A percentile compares a stretch with the other conserved stretches of the same genome.
These are phyloP conservation scores for Axea sp. DNA, from an alignment of 2,888 invertebrate genomes.

Conservation along the genomic window DNA sequence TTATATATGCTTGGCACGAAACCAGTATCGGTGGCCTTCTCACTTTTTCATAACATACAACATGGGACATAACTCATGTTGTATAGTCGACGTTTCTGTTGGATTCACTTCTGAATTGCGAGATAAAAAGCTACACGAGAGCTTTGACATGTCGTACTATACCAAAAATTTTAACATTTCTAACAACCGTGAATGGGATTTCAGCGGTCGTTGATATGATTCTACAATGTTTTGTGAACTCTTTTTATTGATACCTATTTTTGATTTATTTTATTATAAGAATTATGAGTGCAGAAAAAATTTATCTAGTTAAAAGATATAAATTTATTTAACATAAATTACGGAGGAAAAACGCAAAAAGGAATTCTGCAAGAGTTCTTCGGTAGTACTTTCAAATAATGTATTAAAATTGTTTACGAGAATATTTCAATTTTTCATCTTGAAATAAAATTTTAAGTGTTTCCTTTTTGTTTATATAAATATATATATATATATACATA, in stretches of 20 bases:
- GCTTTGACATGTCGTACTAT: conserved; percentile 39
- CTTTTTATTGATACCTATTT: conserved; percentile 4
- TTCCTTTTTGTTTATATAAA: no score
- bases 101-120: conserved; percentile 54
- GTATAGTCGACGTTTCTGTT: conserved; percentile 57
- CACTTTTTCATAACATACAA: conserved; percentile 56
- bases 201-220: conserved; percentile 4
- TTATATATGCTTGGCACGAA: conserved; percentile 55
- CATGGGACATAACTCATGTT: conserved; percentile 57
- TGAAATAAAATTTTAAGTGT: no score
- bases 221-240: conserved; percentile 12
- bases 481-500: no score
- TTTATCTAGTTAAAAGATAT: no score
- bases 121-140: conserved; percentile 56
- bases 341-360: no score
- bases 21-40: conserved; percentile 49
- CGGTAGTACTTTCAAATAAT: no score
- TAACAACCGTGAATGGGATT: conserved; percentile 8
- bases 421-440: no score
- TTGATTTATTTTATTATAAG: conserved; percentile 11
- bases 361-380: no score
- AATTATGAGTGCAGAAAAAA: no score
- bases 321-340: no score
- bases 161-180: conserved; percentile 47
- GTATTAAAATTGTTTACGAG: no score